These are phyloP conservation scores for Hyaena hyaena DNA, from an alignment of 2,113 vertebrate species.

Conservation along the genomic window DNA sequence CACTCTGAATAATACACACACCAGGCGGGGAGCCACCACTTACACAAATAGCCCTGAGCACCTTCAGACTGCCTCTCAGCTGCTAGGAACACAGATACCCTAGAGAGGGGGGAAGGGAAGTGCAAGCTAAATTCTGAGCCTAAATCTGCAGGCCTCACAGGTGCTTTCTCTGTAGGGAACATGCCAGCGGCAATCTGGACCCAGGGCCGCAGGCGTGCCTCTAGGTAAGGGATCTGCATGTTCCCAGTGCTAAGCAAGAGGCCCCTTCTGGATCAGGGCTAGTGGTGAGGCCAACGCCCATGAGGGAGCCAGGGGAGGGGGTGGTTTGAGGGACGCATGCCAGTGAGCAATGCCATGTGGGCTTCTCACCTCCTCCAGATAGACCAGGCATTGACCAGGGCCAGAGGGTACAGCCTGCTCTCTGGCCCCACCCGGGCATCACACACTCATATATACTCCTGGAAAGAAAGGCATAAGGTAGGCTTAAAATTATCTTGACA, in stretches of 20 bases:
- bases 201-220: background rate
- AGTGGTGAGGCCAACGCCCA: no score
- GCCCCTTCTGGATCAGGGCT: background rate
- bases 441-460: background rate
- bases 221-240: background rate
- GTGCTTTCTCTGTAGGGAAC: background rate
- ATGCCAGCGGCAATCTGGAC: rapidly evolving
- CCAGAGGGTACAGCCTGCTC: rapidly evolving
- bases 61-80: background rate
- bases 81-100: background rate
- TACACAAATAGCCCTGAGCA: background rate
- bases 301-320: no score
- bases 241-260: background rate
- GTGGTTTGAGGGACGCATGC: background rate
- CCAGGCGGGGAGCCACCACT: background rate
- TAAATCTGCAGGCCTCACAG: background rate
- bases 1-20: background rate
- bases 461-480: background rate
- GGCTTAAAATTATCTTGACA: background rate
- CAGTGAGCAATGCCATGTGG: background rate
- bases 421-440: no score
- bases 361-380: background rate
- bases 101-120: background rate
- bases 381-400: background rate
- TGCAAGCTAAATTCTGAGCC: rapidly evolving